These are phyloP conservation scores for Fukomys damarensis DNA, from an alignment of 2,113 vertebrate genomes.

Conservation along the genomic window DNA sequence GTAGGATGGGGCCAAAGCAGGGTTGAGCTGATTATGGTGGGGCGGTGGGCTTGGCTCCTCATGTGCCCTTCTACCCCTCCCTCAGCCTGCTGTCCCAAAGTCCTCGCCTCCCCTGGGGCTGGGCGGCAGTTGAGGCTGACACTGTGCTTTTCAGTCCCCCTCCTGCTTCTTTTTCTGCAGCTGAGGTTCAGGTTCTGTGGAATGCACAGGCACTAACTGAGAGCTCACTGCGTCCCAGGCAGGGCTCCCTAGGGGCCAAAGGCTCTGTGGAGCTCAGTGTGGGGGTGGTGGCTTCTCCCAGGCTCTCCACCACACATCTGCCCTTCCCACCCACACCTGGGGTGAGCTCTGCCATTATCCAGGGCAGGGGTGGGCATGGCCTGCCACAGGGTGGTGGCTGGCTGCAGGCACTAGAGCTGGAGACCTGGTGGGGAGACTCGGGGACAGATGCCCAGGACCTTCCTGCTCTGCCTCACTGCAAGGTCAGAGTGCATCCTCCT, in stretches of 20 bases:
- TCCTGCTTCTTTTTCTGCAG: accelerated
- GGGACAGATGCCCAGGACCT: neutral
- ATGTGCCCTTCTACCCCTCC: neutral
- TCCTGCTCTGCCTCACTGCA: no score
- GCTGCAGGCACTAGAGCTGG: neutral
- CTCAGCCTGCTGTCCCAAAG: accelerated
- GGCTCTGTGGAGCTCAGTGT: neutral
- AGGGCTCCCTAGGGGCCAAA: no score
- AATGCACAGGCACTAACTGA: accelerated
- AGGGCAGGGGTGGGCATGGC: accelerated
- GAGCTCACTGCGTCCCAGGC: neutral
- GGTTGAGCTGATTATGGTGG: neutral
- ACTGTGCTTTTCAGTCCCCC: neutral
- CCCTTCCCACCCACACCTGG: accelerated
- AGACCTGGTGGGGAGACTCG: neutral
- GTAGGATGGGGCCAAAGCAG: slow-evolving; percentile 82
- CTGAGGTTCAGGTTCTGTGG: neutral
- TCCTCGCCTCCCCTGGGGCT: neutral
- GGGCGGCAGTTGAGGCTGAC: neutral
- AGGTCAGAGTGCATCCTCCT: neutral
- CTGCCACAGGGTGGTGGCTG: neutral
- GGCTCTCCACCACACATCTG: accelerated
- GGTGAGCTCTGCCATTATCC: neutral
- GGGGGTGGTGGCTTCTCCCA: neutral
- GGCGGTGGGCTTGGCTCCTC: neutral